Percentiles rank a stretch among this genome's conserved stretches.
Evolutionary conservation across 2,797 vertebrate genomes (phyloP).

Genomic region (Tapera naevia): DNA sequence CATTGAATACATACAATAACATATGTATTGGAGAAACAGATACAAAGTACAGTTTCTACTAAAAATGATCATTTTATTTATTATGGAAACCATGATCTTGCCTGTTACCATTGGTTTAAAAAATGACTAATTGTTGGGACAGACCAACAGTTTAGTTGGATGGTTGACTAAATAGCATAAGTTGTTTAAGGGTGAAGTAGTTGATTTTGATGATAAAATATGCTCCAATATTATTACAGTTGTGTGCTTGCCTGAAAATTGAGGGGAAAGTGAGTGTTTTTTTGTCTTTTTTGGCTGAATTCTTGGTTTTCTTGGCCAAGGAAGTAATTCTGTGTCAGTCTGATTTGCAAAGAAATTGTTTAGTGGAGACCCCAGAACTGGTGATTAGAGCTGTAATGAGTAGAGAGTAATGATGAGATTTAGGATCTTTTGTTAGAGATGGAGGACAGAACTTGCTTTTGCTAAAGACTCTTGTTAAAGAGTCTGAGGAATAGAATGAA

Average conservation of each 20-base stretch:
- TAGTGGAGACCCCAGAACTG: neutral
- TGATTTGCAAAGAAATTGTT: conserved; percentile 50
- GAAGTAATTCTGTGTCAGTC: conserved; percentile 49
- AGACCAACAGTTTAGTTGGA: conserved; percentile 12
- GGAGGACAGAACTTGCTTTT: neutral
- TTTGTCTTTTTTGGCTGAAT: conserved; percentile 27
- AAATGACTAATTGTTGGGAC: conserved; percentile 38
- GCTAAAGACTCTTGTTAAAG: neutral
- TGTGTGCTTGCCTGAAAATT: conserved; percentile 45
- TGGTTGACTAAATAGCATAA: neutral
- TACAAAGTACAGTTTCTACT: neutral
- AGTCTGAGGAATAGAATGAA: neutral
- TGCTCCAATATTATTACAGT: conserved; percentile 57
- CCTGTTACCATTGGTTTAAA: conserved; percentile 49
- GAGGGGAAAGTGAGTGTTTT: neutral
- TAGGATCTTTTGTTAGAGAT: neutral
- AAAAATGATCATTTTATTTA: conserved; percentile 18
- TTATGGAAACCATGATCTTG: conserved; percentile 31
- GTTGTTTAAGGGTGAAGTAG: conserved; percentile 45
- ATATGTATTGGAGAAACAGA: neutral
- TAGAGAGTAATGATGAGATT: neutral
- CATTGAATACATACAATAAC: neutral
- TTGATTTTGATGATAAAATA: conserved; percentile 50
- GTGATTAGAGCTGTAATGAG: neutral
- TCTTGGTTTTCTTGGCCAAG: conserved; percentile 55